phyloP scores from a whole-genome alignment of 2,113 vertebrate genomes.

The Zosterops hypoxanthus region DNA sequence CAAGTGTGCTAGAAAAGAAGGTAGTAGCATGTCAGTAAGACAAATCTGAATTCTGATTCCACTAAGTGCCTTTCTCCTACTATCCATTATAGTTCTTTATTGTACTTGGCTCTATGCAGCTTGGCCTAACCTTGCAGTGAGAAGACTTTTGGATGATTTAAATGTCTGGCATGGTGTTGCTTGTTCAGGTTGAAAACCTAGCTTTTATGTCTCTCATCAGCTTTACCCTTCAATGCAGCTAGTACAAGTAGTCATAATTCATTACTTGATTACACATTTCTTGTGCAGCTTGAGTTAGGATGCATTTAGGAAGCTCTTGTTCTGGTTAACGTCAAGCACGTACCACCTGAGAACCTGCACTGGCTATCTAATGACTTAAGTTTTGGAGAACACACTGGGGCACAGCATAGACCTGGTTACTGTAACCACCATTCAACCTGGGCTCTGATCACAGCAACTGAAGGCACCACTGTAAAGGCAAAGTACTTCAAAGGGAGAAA shows the following conservation, averaged over 20 bases:
- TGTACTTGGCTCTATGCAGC: not conserved
- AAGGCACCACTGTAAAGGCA: constrained; percentile 51
- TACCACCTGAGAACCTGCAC: not conserved
- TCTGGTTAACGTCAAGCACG: not conserved
- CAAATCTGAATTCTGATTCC: not conserved
- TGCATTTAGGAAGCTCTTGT: not conserved
- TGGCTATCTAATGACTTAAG: not conserved
- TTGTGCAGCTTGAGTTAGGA: not conserved
- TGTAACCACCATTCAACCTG: not conserved
- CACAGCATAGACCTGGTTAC: not conserved
- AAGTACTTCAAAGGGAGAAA: not conserved
- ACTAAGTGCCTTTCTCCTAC: not conserved
- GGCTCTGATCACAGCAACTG: not conserved
- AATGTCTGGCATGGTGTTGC: not conserved
- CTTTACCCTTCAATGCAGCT: not conserved
- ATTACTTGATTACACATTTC: not conserved
- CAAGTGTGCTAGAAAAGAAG: not conserved
- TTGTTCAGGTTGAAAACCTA: not conserved
- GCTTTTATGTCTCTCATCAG: not conserved
- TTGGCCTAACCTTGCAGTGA: not conserved
- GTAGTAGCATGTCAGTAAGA: not conserved
- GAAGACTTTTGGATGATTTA: not conserved
- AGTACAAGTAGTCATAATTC: not conserved
- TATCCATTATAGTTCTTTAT: not conserved
- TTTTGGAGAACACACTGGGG: not conserved